phyloP scores from a whole-genome alignment of 2,113 vertebrate genomes.

The Barbus barbus region DNA sequence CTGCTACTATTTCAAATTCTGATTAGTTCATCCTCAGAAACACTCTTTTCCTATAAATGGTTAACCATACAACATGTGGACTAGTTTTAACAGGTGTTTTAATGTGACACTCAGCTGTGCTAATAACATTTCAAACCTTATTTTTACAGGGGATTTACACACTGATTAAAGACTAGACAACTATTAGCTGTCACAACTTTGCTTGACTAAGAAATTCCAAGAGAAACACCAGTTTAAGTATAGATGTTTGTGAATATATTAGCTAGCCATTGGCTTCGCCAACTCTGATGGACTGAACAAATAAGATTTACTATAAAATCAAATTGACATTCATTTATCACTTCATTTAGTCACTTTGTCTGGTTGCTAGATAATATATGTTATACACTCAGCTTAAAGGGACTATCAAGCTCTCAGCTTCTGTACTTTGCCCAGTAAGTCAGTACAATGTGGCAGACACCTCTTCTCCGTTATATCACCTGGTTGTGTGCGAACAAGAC shows the following conservation, averaged over 20 bases:
- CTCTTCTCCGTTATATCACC: no score
- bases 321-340: not conserved
- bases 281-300: not conserved
- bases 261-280: no score
- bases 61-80: not conserved
- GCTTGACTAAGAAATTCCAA: not conserved
- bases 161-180: not conserved
- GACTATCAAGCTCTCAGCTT: not conserved
- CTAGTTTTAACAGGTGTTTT: not conserved
- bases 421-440: not conserved
- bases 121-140: not conserved
- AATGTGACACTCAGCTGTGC: not conserved
- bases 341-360: not conserved
- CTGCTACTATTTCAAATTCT: not conserved
- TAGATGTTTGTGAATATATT: not conserved
- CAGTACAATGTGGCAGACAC: no score
- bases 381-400: not conserved
- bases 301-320: not conserved
- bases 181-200: no score
- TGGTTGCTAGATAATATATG: not conserved
- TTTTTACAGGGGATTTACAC: not conserved
- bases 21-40: not conserved
- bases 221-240: not conserved
- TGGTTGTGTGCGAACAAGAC: no score
- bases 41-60: not conserved